Evolutionary conservation across 2,113 vertebrate genomes (phyloP).

Genomic region (Mohoua ochrocephala): DNA sequence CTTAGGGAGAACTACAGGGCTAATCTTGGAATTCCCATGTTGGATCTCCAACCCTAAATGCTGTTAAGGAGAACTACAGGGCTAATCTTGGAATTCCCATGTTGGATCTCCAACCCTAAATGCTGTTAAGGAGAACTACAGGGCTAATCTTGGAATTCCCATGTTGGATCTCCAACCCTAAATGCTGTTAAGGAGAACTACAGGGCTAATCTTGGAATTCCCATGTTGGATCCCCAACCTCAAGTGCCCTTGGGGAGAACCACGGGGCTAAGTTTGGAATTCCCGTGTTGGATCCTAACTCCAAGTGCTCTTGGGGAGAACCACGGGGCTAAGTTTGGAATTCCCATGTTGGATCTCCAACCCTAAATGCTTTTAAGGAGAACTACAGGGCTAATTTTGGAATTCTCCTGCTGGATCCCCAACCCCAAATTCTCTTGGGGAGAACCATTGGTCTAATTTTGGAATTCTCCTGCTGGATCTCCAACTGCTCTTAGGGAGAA

Average conservation of each 20-base stretch:
- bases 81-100: accelerated
- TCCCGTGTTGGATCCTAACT: accelerated
- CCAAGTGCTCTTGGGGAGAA: accelerated
- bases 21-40: accelerated
- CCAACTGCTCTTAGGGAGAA: background rate
- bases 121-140: no score
- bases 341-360: accelerated
- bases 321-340: no score
- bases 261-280: accelerated
- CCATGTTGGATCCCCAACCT: accelerated
- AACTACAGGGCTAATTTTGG: accelerated
- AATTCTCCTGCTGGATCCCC: accelerated
- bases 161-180: accelerated
- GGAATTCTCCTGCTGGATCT: accelerated
- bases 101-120: background rate
- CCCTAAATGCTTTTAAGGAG: accelerated
- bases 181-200: accelerated
- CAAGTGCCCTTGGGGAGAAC: accelerated
- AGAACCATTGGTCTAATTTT: accelerated
- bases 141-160: background rate
- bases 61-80: accelerated
- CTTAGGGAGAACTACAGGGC: accelerated
- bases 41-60: accelerated
- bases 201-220: accelerated
- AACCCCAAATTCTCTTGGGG: accelerated